Percentiles rank a stretch among this genome's conserved stretches.
Conservation (phyloP, 2,797 vertebrate genomes). For the Manis javanica region DNA sequence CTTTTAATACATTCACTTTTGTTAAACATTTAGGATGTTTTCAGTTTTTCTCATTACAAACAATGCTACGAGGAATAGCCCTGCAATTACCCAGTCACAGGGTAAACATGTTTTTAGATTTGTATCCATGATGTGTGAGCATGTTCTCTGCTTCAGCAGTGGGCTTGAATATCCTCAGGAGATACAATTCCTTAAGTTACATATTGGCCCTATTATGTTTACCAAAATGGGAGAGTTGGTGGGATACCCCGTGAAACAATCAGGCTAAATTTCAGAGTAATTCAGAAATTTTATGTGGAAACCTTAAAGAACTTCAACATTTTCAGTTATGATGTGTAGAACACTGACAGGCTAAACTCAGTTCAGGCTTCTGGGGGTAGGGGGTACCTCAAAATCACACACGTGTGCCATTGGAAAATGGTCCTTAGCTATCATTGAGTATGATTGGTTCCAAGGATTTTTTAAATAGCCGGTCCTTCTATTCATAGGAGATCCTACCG, state of each 20-base stretch:
- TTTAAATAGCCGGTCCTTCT: background rate
- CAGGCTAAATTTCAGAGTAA: background rate
- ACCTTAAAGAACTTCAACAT: background rate
- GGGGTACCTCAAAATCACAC: background rate
- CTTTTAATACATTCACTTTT: background rate
- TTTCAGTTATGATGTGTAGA: background rate
- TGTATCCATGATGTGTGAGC: background rate
- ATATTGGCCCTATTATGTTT: background rate
- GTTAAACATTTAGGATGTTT: background rate
- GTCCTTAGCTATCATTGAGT: background rate
- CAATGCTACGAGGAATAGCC: background rate
- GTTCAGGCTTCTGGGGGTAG: background rate
- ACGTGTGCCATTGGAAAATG: background rate
- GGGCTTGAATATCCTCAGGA: background rate
- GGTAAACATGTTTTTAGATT: background rate
- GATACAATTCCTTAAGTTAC: background rate
- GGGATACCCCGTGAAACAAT: background rate
- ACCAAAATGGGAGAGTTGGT: background rate
- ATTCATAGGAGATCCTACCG: background rate
- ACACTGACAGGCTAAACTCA: background rate
- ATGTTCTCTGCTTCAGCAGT: background rate
- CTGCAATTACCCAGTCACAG: background rate
- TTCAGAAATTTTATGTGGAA: background rate
- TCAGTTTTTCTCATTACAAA: background rate
- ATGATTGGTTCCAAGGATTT: background rate